These are phyloP conservation scores for Leptocoma aspasia DNA, from an alignment of 2,113 vertebrate genomes.

Conservation along the genomic window DNA sequence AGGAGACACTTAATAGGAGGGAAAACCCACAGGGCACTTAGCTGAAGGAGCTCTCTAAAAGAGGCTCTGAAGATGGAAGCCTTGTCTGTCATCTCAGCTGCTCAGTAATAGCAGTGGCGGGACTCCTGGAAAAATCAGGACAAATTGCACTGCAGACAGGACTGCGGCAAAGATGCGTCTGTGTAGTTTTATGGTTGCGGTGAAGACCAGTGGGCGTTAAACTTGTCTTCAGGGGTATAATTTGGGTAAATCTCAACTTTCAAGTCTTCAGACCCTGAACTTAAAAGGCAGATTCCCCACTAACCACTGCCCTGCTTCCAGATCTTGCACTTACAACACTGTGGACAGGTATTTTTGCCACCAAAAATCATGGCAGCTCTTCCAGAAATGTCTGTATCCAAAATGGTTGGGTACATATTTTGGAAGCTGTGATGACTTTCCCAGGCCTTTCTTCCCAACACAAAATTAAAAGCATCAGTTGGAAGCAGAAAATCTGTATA, in stretches of 20 bases:
- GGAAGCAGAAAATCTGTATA: neutral
- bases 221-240: slow-evolving; percentile 28
- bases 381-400: neutral
- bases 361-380: neutral
- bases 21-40: slow-evolving; percentile 32
- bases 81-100: slow-evolving; percentile 57
- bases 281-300: neutral
- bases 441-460: neutral
- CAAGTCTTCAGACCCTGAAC: neutral
- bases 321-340: neutral
- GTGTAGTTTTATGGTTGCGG: slow-evolving; percentile 10
- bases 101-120: neutral
- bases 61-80: slow-evolving; percentile 28
- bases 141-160: neutral
- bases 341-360: slow-evolving; percentile 13
- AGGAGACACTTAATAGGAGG: neutral
- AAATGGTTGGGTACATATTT: neutral
- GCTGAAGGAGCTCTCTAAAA: slow-evolving; percentile 31
- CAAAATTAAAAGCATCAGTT: neutral
- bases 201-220: neutral
- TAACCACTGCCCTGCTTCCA: neutral
- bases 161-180: neutral
- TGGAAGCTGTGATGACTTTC: slow-evolving; percentile 3
- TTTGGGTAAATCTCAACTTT: slow-evolving; percentile 44
- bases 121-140: slow-evolving; percentile 31